Evolutionary conservation across 1,140 invertebrate genomes (phyloP), one percentile per base, ranked within the genome.

Genomic region (Drosophila seguyi): DNA sequence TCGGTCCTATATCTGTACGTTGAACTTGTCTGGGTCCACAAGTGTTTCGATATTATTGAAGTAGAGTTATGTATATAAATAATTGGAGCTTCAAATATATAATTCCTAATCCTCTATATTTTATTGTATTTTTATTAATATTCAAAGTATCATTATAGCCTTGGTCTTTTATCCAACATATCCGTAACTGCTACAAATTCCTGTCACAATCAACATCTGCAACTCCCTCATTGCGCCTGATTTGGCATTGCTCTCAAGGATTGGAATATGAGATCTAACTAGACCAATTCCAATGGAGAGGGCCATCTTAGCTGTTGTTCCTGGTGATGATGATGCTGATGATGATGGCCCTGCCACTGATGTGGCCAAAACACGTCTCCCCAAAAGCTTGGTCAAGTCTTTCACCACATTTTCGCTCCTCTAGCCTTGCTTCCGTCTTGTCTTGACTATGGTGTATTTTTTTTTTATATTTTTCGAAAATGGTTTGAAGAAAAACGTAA

Each of bases 341-440:
- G 66, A 72, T 63, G 72, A 52, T 65, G 72, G 42, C 34, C 18
- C 56, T 39, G 34, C 71, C 76, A 79, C 85, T 82, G 57, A 69
- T 72, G 68, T 71, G 68, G 68, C 68, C 68, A 72, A 72, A 72
- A 62, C 82, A 85, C 82, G 82, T 85, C 42, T 62, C 48, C 57
- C 69, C 55, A 58, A 58, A 39, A 59, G 36, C 68, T 45, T 73
- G 68, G 71, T 73, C 81, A 81, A 78, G 74, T 81, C 60, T 86
- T 75, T 75, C 58, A 62, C 79, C 79, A 71, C 71, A 83, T 62
- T 72, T 72, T 48, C 65, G 75, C 45, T 58, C 61, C 72, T 65
- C 44, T 36, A 20, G 48, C 44, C 44, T 69, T 45, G 48, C 48
- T 47, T 69, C 56, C 45, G 61, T 47, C 48, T 61, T 52, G 45